These are phyloP conservation scores for Siderastrea radians DNA, from an alignment of 92 coral and sea anemone species.

Conservation along the genomic window DNA sequence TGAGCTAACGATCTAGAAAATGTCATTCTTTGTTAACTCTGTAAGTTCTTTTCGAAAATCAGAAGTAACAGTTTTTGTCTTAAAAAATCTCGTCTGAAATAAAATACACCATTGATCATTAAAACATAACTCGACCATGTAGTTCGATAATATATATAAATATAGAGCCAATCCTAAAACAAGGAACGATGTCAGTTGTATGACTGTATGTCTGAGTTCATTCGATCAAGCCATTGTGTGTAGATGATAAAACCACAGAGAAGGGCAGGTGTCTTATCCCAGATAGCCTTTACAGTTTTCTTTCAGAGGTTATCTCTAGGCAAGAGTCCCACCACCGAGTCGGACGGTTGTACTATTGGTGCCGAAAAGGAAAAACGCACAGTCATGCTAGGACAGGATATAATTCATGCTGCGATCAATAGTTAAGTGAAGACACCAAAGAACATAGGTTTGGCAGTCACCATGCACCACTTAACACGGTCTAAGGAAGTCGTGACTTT, in stretches of 20 bases:
- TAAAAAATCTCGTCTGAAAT: not conserved
- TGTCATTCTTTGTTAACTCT: not conserved
- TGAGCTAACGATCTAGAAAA: not conserved
- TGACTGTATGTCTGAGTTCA: not conserved
- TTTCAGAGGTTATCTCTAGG: not conserved
- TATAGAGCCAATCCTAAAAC: not conserved
- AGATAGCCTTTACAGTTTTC: not conserved
- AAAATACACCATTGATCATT: not conserved
- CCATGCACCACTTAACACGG: conserved; percentile 50
- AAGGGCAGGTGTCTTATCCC: not conserved
- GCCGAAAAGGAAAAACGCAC: not conserved
- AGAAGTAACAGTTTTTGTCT: not conserved
- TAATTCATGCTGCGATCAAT: conserved; percentile 28
- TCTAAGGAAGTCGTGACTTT: conserved; percentile 50
- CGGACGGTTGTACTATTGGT: not conserved
- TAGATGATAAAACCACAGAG: not conserved
- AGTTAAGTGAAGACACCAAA: conserved; percentile 51
- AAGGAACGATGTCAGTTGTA: not conserved
- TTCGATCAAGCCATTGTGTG: conserved; percentile 18
- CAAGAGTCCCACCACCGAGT: not conserved
- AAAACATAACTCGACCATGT: not conserved
- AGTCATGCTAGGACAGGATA: conserved; percentile 37
- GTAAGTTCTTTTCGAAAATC: not conserved
- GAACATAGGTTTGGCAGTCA: conserved; percentile 53
- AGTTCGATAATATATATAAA: not conserved